These are phyloP conservation scores for Microplitis mediator DNA, from an alignment of 1,140 invertebrate species.

Conservation along the genomic window DNA sequence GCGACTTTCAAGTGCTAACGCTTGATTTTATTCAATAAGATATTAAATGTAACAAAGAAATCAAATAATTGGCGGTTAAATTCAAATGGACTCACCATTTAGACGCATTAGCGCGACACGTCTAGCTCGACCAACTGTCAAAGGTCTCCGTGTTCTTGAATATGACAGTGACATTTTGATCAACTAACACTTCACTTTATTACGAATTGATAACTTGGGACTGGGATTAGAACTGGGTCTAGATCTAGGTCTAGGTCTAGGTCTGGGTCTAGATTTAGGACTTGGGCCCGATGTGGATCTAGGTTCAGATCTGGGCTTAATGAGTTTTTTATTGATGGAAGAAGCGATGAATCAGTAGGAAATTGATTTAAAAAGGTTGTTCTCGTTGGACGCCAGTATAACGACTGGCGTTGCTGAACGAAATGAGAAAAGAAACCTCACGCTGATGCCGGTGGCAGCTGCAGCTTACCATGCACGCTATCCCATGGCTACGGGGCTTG, in stretches of 20 bases:
- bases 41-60: too few species aligned
- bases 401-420: slow-evolving; percentile 53
- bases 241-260: too few species aligned
- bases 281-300: too few species aligned
- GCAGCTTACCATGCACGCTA: slow-evolving; percentile 36
- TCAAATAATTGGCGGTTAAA: too few species aligned
- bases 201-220: not conserved
- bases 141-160: slow-evolving; percentile 47
- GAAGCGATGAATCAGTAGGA: not conserved
- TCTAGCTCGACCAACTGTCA: slow-evolving; percentile 54
- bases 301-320: too few species aligned
- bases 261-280: too few species aligned
- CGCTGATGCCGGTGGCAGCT: slow-evolving; percentile 47
- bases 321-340: not conserved
- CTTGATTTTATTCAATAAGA: too few species aligned
- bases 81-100: slow-evolving; percentile 39
- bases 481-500: slow-evolving; percentile 29
- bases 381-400: slow-evolving; percentile 50
- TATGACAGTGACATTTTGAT: slow-evolving; percentile 46
- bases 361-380: not conserved
- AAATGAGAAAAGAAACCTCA: slow-evolving; percentile 23
- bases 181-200: not conserved
- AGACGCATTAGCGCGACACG: slow-evolving; percentile 54
- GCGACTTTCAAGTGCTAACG: too few species aligned
- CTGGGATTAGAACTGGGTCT: too few species aligned